phyloP scores from a whole-genome alignment of 2,797 vertebrate genomes.

The Ctenosaura bakeri region DNA sequence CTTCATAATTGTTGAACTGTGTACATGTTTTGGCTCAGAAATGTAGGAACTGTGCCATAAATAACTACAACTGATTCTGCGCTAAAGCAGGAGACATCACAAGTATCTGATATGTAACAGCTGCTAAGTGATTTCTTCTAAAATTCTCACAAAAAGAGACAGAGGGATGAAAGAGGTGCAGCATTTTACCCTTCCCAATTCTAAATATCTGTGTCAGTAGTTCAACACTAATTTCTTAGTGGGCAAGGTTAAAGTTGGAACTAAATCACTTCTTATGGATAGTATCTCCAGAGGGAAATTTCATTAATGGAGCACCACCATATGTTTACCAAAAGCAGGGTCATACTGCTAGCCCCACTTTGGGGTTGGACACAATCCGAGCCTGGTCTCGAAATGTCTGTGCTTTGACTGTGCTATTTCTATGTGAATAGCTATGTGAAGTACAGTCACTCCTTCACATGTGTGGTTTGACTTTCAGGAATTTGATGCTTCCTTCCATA shows the following conservation, averaged over 20 bases:
- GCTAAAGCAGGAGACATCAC: neutral
- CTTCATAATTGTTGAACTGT: slow-evolving; percentile 17
- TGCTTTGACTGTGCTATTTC: neutral
- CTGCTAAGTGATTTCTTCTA: neutral
- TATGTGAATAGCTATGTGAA: neutral
- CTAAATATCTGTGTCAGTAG: neutral
- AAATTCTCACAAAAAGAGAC: neutral
- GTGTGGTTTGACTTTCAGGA: too few relatives aligned
- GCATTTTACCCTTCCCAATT: neutral
- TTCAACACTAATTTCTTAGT: neutral
- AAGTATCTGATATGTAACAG: neutral
- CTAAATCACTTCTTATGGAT: too few relatives aligned
- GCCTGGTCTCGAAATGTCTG: neutral
- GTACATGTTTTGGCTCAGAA: slow-evolving; percentile 4
- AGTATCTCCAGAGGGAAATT: too few relatives aligned
- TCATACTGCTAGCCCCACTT: too few relatives aligned
- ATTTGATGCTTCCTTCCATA: too few relatives aligned
- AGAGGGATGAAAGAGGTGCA: neutral
- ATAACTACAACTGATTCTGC: neutral
- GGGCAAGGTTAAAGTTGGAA: too few relatives aligned
- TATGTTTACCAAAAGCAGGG: too few relatives aligned
- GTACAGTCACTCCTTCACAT: too few relatives aligned
- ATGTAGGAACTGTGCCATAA: slow-evolving; percentile 7
- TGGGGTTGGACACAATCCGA: too few relatives aligned
- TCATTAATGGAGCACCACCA: too few relatives aligned